Base-by-base conservation (phyloP, 2,797 vertebrate genomes). In the Ispidina picta region DNA sequence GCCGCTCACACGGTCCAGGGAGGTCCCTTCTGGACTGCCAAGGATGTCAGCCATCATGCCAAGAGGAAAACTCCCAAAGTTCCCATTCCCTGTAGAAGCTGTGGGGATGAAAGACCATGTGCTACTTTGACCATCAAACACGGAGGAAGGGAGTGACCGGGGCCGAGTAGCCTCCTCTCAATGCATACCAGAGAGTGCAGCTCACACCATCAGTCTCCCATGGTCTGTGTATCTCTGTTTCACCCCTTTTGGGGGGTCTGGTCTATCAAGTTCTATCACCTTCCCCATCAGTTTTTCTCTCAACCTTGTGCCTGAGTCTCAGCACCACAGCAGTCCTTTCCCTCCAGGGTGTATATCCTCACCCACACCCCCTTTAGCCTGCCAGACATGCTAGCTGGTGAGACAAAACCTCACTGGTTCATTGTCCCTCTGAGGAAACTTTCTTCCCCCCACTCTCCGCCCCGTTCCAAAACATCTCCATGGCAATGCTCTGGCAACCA, bases 51-150 rank as follows among this genome's bases (percentile, higher is more conserved):
- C 28, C 82, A 75, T 62, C 35, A 8, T 0, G 3, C 39, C 71
- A 86, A 78, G 76, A 73, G 91, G 83, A 77, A 89, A 94, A 80
- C 39, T 91, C 88, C 59, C 74, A 52, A 82, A 86, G 35, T 59
- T 55, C 43, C 15, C 52, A 52, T 39, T 86, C 88, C 88, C 86
- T 3, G 7, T 60, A 66, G 85, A 81, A 69, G 43, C 26, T 26
- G 66, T 9, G n/a, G 51, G 33, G 49, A 91, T 70, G 69, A 80
- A 83, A 80, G 0, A 2, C 18, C 51, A 29, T 1, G 6, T 1
- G 7, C 10, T 89, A 68, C 33, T 73, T n/a, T 64, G 44, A 76
- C 37, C 65, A 68, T 19, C 33, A 55, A 63, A 64, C 46, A 54
- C 0, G 0, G 58, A 68, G 43, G 31, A 31, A 37, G 5, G 8